Evolutionary conservation across 1,140 invertebrate genomes (phyloP).

Genomic region (Heliothis virescens): DNA sequence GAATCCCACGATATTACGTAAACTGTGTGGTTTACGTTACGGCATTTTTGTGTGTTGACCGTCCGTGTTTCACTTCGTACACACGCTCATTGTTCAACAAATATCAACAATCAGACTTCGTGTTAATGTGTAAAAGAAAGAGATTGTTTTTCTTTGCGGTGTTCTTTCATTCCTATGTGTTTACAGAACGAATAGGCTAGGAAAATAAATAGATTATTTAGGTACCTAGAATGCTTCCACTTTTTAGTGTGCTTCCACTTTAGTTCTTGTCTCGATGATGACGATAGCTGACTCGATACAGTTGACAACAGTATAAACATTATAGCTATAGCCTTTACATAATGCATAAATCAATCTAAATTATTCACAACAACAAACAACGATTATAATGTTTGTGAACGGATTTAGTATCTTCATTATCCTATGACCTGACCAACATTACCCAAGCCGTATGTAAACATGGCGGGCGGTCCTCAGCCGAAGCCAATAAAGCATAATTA

Average conservation of each 20-base stretch:
- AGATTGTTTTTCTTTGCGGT: slow-evolving; percentile 24
- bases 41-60: slow-evolving; percentile 34
- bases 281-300: too few relatives aligned
- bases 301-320: too few relatives aligned
- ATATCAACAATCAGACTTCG: slow-evolving; percentile 35
- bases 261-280: too few relatives aligned
- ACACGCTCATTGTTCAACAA: slow-evolving; percentile 36
- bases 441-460: slow-evolving; percentile 68
- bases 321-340: neutral
- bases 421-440: slow-evolving; percentile 65
- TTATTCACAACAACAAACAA: slow-evolving; percentile 25
- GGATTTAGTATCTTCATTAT: slow-evolving; percentile 62
- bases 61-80: slow-evolving; percentile 26
- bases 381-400: slow-evolving; percentile 8
- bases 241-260: too few relatives aligned
- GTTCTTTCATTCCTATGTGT: neutral
- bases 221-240: too few relatives aligned
- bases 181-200: too few relatives aligned
- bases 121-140: slow-evolving; percentile 38
- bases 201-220: too few relatives aligned
- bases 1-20: slow-evolving; percentile 48
- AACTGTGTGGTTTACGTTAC: slow-evolving; percentile 26
- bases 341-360: slow-evolving; percentile 4
- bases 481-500: slow-evolving; percentile 75
- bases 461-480: slow-evolving; percentile 56